A percentile compares a stretch with the other conserved stretches of the same genome.
Evolutionary conservation across 2,888 invertebrate species (phyloP).

Genomic region (Epirrita christyi): DNA sequence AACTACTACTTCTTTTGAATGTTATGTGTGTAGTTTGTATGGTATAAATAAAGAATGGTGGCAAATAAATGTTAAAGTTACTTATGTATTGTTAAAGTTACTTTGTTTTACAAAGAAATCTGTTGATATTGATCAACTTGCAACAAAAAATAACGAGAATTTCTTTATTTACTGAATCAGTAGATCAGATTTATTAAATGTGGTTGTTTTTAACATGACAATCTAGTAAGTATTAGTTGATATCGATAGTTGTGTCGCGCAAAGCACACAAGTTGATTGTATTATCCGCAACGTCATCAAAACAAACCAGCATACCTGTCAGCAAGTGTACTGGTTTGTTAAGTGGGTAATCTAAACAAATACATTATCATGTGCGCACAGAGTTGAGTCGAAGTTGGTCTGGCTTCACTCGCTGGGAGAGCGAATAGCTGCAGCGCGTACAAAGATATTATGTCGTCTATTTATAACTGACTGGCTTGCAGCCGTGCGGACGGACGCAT

Average conservation of each 20-base stretch:
- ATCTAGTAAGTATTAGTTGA: background rate
- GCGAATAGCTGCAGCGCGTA: constrained; percentile 64
- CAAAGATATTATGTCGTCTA: constrained; percentile 75
- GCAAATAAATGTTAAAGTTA: too few relatives aligned
- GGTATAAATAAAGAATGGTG: too few relatives aligned
- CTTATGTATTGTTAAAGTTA: too few relatives aligned
- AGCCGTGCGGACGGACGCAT: constrained; percentile 66
- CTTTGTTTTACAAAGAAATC: too few relatives aligned
- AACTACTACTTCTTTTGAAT: too few relatives aligned
- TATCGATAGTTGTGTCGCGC: too few relatives aligned
- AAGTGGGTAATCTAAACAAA: constrained; percentile 64
- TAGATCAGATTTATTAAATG: background rate
- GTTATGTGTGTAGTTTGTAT: too few relatives aligned
- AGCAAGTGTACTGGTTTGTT: constrained; percentile 4
- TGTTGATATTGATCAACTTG: too few relatives aligned
- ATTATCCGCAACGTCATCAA: constrained; percentile 28
- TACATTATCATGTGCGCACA: constrained; percentile 45
- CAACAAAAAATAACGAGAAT: too few relatives aligned
- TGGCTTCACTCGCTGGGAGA: constrained; percentile 77
- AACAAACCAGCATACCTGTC: constrained; percentile 42
- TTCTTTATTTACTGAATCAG: too few relatives aligned
- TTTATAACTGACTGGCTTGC: constrained; percentile 75
- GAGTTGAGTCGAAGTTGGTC: constrained; percentile 57
- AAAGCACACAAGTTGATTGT: constrained; percentile 9
- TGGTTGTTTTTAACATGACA: background rate